A percentile compares a stretch with the other conserved stretches of the same genome.
phyloP scores from a whole-genome alignment of 1,140 invertebrate species.

The Melitaea cinxia region DNA sequence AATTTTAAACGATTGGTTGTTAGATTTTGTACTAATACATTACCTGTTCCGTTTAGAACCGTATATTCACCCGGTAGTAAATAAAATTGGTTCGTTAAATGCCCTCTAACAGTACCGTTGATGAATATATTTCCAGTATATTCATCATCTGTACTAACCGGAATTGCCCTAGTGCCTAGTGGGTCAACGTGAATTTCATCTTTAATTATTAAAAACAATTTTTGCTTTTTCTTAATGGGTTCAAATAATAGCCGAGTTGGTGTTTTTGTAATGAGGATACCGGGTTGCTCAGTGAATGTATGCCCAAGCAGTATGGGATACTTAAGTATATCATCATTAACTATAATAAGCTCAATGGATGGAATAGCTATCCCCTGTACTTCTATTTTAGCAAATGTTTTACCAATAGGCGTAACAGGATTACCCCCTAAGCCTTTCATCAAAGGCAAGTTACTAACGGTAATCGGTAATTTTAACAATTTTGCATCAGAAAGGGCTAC shows the following conservation, averaged over 20 bases:
- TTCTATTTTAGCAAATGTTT: slow-evolving; percentile 4
- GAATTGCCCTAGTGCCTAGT: background rate
- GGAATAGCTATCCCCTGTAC: slow-evolving; percentile 6
- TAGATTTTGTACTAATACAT: background rate
- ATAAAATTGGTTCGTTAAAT: slow-evolving; percentile 25
- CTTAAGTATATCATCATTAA: slow-evolving; percentile 19
- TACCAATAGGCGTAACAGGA: background rate
- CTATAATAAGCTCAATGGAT: slow-evolving; percentile 11
- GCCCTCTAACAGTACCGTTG: background rate
- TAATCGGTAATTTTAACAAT: background rate
- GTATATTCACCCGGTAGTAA: slow-evolving; percentile 4
- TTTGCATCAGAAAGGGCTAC: slow-evolving; percentile 12
- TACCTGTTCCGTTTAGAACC: background rate
- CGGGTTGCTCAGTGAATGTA: slow-evolving; percentile 27
- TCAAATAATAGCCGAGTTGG: background rate
- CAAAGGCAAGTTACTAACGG: background rate
- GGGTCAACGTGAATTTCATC: background rate
- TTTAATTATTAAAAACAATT: background rate
- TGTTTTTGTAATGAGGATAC: background rate
- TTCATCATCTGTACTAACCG: background rate
- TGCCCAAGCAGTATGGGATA: slow-evolving; percentile 24
- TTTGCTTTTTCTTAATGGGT: background rate
- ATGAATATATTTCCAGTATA: background rate
- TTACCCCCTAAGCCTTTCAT: slow-evolving; percentile 18
- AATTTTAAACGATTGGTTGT: background rate